Evolutionary conservation across 2,113 vertebrate genomes (phyloP).

Genomic region (Irena cyanogastra): DNA sequence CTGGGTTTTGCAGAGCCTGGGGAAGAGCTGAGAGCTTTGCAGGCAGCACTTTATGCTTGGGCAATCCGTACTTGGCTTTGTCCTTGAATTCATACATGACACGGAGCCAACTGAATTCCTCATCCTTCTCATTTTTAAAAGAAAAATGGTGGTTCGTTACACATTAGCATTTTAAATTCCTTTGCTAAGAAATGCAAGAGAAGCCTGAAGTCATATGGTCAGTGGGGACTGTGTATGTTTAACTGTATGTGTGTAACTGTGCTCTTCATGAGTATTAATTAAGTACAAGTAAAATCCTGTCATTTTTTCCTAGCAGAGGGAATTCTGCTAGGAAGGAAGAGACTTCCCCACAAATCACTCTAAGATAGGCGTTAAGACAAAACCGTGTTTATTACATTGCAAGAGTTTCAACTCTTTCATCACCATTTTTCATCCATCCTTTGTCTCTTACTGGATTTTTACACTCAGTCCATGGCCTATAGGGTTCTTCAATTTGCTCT

Average conservation of each 20-base stretch:
- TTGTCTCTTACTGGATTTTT: neutral
- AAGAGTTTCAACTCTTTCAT: neutral
- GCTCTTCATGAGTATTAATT: neutral
- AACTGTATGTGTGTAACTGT: neutral
- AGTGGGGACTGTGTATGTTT: neutral
- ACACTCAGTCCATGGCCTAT: neutral
- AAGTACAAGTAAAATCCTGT: neutral
- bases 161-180: neutral
- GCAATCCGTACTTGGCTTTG: neutral
- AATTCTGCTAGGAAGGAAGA: neutral
- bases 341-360: neutral
- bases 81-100: fast-evolving
- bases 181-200: neutral
- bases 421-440: neutral
- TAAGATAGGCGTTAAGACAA: neutral
- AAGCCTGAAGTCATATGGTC: neutral
- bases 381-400: neutral
- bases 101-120: neutral
- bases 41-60: fast-evolving
- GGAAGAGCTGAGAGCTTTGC: neutral
- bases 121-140: neutral
- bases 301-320: neutral
- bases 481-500: neutral
- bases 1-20: neutral
- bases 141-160: fast-evolving